Conservation (phyloP, 2,797 vertebrate species). For the Falco peregrinus region DNA sequence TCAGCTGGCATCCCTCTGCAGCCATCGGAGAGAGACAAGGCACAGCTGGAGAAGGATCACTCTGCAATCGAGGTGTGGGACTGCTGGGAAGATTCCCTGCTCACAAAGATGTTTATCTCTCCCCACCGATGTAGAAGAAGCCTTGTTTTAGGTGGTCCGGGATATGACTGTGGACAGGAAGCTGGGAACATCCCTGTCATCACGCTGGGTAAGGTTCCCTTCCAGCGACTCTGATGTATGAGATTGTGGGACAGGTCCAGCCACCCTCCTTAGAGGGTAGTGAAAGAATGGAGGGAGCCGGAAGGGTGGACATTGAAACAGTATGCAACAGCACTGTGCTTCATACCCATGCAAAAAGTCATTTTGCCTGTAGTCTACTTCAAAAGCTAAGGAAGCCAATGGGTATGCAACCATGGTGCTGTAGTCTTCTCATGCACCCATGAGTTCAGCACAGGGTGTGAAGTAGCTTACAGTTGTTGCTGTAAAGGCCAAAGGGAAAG, state of each 20-base stretch:
- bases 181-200: background rate
- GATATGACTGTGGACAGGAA: background rate
- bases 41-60: background rate
- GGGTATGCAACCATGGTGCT: background rate
- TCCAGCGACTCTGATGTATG: background rate
- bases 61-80: background rate
- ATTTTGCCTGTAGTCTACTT: background rate
- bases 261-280: background rate
- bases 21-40: background rate
- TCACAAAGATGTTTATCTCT: background rate
- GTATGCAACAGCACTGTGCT: background rate
- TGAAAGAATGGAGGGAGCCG: background rate
- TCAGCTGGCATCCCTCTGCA: background rate
- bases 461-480: background rate
- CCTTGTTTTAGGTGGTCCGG: background rate
- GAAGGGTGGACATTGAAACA: background rate
- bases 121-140: background rate
- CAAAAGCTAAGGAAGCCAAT: background rate
- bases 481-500: background rate
- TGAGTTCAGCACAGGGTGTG: background rate
- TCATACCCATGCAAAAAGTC: background rate
- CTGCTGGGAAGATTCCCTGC: background rate
- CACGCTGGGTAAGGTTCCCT: background rate
- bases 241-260: background rate
- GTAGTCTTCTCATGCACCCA: background rate